Evolutionary conservation across 2,113 vertebrate species (phyloP).

Genomic region (Tenebrosternarchus preto): DNA sequence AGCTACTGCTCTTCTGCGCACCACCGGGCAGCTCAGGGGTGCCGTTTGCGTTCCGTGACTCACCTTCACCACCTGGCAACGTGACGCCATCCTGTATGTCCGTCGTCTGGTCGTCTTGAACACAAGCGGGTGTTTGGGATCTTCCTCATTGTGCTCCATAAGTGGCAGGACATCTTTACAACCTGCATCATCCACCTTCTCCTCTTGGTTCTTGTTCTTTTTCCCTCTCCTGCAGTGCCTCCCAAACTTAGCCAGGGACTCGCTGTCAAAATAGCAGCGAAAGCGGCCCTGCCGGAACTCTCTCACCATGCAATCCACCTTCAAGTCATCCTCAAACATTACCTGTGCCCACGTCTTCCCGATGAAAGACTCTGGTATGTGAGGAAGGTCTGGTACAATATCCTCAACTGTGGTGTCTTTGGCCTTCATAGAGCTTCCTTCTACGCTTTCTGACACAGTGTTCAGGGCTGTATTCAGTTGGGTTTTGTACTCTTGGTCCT

Average conservation of each 20-base stretch:
- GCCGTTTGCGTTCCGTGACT: conserved; percentile 85
- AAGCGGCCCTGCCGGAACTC: conserved; percentile 83
- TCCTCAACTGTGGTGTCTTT: conserved; percentile 66
- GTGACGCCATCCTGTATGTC: conserved; percentile 77
- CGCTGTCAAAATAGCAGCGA: conserved; percentile 83
- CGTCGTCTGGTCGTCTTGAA: conserved; percentile 54
- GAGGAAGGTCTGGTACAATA: conserved; percentile 77
- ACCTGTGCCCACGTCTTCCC: conserved; percentile 87
- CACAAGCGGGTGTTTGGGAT: conserved; percentile 50
- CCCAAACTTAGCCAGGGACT: conserved; percentile 73
- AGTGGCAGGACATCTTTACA: conserved; percentile 64
- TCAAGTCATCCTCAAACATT: conserved; percentile 83
- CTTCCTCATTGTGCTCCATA: conserved; percentile 61
- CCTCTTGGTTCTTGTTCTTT: conserved; percentile 52
- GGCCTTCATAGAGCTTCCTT: conserved; percentile 24
- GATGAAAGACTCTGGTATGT: conserved; percentile 85
- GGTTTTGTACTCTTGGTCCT: conserved; percentile 78
- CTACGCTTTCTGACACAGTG: conserved; percentile 35
- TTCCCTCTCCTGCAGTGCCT: conserved; percentile 57
- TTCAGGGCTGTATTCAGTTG: conserved; percentile 71
- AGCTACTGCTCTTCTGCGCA: conserved; percentile 68
- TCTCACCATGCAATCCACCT: conserved; percentile 79
- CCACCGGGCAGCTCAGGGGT: conserved; percentile 68
- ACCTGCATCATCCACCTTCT: conserved; percentile 46
- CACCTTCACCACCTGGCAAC: conserved; percentile 85